Evolutionary conservation across 2,888 invertebrate genomes (phyloP).

Genomic region (Eristalis pertinax): DNA sequence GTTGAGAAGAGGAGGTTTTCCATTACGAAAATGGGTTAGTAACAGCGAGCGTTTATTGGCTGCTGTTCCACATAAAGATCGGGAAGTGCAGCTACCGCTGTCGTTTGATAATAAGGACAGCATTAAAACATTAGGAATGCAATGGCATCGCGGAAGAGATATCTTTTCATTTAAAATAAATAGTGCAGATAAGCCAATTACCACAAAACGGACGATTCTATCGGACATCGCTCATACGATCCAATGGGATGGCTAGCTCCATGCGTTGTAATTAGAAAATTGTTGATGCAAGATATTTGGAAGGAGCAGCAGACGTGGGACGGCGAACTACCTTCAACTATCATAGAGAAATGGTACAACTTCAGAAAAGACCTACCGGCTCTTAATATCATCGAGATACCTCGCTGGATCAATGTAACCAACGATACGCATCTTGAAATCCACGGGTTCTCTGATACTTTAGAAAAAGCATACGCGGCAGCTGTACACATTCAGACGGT

Average conservation of each 20-base stretch:
- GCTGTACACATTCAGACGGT: not conserved
- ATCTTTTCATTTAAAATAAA: not conserved
- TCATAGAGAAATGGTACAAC: too few species aligned
- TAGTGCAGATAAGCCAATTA: not conserved
- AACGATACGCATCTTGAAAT: not conserved
- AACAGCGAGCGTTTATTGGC: constrained; percentile 21
- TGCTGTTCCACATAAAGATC: not conserved
- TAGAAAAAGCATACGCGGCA: constrained; percentile 22
- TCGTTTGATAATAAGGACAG: constrained; percentile 3
- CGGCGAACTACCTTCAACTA: too few species aligned
- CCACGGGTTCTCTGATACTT: constrained; percentile 30
- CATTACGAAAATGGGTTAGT: too few species aligned
- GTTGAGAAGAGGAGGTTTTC: too few species aligned
- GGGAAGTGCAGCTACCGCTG: constrained; percentile 2
- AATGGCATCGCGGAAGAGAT: constrained; percentile 5
- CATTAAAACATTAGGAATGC: not conserved
- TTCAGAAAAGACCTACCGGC: not conserved
- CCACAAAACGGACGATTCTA: constrained; percentile 15
- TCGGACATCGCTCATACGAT: constrained; percentile 16
- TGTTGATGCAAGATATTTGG: constrained; percentile 24
- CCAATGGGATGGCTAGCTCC: constrained; percentile 14
- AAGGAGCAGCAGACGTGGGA: constrained; percentile 10
- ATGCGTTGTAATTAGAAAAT: not conserved
- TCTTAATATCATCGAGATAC: not conserved
- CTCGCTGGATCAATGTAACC: not conserved